Evolutionary conservation across 64 coral and sea anemone genomes (phyloP).

Genomic region (Dendronephthya gigantea): DNA sequence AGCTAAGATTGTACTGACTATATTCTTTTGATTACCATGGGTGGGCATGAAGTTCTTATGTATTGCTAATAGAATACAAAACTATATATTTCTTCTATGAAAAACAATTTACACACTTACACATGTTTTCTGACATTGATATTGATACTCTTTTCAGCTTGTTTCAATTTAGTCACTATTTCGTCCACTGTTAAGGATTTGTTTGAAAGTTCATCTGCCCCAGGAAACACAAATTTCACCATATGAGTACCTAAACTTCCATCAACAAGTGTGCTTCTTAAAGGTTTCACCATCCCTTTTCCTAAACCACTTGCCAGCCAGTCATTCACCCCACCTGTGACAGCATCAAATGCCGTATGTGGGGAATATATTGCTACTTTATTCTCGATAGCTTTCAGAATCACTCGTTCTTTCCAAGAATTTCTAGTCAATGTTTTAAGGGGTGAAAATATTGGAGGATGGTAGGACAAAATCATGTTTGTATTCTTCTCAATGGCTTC

Average conservation of each 20-base stretch:
- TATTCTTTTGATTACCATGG: neutral
- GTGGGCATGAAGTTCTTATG: no score
- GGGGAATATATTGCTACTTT: conserved; percentile 84
- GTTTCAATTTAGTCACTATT: neutral
- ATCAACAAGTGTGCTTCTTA: conserved; percentile 24
- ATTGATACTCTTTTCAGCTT: neutral
- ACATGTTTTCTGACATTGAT: neutral
- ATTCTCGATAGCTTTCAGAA: conserved; percentile 78
- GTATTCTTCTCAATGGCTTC: conserved; percentile 64
- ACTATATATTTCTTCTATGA: no score
- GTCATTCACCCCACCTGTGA: conserved; percentile 87
- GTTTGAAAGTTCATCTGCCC: no score
- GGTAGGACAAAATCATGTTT: conserved; percentile 79
- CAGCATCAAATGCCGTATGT: conserved; percentile 91
- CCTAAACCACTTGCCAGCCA: conserved; percentile 89
- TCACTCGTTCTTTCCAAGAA: conserved; percentile 75
- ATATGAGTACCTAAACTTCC: neutral
- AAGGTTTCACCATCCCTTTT: conserved; percentile 25
- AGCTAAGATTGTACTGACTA: neutral
- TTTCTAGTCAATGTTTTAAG: conserved; percentile 54
- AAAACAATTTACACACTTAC: neutral
- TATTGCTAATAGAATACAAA: no score
- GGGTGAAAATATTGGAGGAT: conserved; percentile 89
- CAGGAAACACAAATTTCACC: neutral
- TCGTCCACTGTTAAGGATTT: neutral